Evolutionary conservation across 1,140 invertebrate genomes (phyloP), one percentile per base, ranked within the genome.

Genomic region (Tetramorium alpestre): DNA sequence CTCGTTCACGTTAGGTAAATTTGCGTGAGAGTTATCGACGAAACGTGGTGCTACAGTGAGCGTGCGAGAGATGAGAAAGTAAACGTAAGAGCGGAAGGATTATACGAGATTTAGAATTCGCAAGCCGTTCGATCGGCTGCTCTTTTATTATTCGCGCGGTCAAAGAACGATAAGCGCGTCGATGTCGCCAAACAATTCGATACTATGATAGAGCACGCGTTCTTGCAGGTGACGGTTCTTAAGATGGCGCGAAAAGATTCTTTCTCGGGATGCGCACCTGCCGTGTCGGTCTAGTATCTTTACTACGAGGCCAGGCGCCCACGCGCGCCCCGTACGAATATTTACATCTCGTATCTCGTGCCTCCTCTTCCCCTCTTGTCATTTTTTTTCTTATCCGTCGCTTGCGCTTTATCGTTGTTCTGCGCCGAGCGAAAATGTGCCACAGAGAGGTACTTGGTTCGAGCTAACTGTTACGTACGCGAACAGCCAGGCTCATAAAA

Each of bases 401-500:
- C 54, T 54, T 75, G 28, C 18, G 47, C 28, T 72, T 73, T 84
- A 75, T 75, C 56, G 47, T 49, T 44, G 33, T 33, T 69, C n/a
- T 22, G 51, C 41, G n/a, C 13, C 41, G n/a, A 70, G 25, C 25
- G 49, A 86, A 69, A 78, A 86, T 70, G 54, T 86, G 72, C 76
- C 75, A 49, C 11, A 38, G 28, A 65, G 72, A 25, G 73, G 38
- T 73, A 33, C 10, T 44, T 62, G 62, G 64, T 60, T 44, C 77
- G 75, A 87, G 56, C 67, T 89, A 81, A 76, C 75, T 87, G 62
- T 76, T 77, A 77, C 60, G 44, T 77, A 67, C 73, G 56, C 41
- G 64, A 80, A 51, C 33, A 51, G 28, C 33, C 44, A 47, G 72
- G 47, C 69, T 82, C 69, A 28, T 65, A 86, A 86, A 86, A 47